A percentile compares a stretch with the other conserved stretches of the same genome.
phyloP scores from a whole-genome alignment of 2,113 vertebrate species.

The Bungarus multicinctus region DNA sequence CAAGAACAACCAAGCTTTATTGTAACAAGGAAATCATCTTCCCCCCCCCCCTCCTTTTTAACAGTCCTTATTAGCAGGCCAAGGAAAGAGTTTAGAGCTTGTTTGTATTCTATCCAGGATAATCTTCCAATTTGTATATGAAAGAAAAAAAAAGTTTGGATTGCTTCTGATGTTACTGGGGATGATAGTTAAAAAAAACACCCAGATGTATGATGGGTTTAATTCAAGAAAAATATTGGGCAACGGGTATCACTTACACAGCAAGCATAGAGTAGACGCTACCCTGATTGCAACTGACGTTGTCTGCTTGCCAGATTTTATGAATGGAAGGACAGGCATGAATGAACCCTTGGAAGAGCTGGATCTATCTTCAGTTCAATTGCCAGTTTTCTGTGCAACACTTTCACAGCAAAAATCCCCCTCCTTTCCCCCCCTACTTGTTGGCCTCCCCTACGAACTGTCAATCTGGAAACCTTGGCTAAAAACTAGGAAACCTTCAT shows the following conservation, averaged over 20 bases:
- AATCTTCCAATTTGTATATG: background rate
- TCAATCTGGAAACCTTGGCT: background rate
- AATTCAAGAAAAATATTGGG: background rate
- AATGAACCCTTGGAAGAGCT: background rate
- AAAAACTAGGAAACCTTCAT: background rate
- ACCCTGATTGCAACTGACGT: background rate
- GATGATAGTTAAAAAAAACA: background rate
- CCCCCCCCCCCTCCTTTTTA: too few relatives aligned
- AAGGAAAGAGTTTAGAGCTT: background rate
- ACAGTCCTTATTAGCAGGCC: slow-evolving; percentile 38
- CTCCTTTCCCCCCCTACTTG: background rate
- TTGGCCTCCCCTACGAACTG: background rate
- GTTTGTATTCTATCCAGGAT: background rate
- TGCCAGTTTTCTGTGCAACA: background rate
- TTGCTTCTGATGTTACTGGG: background rate
- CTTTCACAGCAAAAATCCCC: background rate
- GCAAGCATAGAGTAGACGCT: background rate
- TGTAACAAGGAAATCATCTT: background rate
- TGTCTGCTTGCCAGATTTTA: background rate
- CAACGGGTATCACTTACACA: background rate
- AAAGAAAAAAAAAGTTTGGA: background rate
- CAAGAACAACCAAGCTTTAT: background rate
- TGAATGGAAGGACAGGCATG: background rate
- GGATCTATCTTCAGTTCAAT: background rate
- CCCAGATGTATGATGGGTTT: background rate